Evolutionary conservation across 1,140 invertebrate species (phyloP), one percentile per base, ranked within the genome.

Genomic region (Lepidostoma basale): DNA sequence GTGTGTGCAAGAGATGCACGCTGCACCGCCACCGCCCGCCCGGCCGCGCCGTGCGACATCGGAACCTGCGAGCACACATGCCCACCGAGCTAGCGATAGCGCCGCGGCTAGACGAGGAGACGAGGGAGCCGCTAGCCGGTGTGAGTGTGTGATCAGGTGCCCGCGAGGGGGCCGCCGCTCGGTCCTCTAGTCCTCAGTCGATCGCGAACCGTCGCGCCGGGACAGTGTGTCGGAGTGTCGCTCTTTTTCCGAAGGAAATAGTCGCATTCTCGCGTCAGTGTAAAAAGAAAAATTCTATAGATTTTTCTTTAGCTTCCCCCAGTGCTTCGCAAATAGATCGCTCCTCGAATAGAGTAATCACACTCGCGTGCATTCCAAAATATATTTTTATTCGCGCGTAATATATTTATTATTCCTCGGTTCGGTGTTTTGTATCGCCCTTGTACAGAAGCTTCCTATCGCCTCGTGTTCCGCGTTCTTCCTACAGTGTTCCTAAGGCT

Each of bases 131-230:
- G 16, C n/a, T 14, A 14, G 52, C 14, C 52, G 25, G 16, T 22
- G 52, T 56, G n/a, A 14, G 16, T 22, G 52, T 56, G n/a, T 33
- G 14, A 56, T 36, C 52, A 56, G 52, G 30, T 56, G 52, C 28
- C 47, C 45, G 20, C 22, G 16, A 30, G 28, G 18, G 3, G 39
- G 36, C 14, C 56, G 9, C 20, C 18, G 56, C 22, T 4, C 42
- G 42, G 62, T 16, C 39, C 39, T 18, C 30, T 36, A 16, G 10
- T 3, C 16, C 14, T 12, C 44, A 64, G 62, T 64, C 62, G 62
- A 64, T 64, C 62, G 62, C 62, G 62, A n/a, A 39, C 62, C 45
- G 62, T 47, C 33, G 62, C 44, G 62, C 62, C 62, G 62, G 52
- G 26, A 60, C 42, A 47, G 59, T 62, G 26, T 20, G 59, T 47